Conservation (phyloP, 1,140 invertebrate species). For the Sinonovacula constricta region DNA sequence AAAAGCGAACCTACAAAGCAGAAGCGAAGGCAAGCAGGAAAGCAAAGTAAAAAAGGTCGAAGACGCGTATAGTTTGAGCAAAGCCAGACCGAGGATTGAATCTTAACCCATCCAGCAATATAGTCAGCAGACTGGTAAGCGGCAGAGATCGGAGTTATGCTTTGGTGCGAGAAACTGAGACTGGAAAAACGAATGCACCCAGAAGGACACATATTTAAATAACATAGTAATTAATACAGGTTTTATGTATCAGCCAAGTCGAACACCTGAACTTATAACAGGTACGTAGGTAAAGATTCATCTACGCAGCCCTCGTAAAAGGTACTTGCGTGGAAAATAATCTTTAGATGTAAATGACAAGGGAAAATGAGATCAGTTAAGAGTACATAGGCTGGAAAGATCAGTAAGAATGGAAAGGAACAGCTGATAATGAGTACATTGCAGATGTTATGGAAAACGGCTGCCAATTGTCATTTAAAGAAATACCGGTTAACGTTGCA, state of each 20-base stretch:
- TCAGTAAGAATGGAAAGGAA: neutral
- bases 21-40: conserved; percentile 3
- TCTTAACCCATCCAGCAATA: neutral
- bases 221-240: conserved; percentile 2
- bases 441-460: no score
- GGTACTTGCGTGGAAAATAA: neutral
- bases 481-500: neutral
- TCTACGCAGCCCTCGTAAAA: neutral
- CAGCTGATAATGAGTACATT: neutral
- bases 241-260: no score
- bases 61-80: neutral
- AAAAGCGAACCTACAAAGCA: conserved; percentile 1
- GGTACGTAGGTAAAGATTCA: no score
- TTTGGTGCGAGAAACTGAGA: neutral
- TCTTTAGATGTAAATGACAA: neutral
- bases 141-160: neutral
- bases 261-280: neutral
- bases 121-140: neutral
- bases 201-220: neutral
- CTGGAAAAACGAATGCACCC: neutral
- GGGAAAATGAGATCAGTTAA: neutral
- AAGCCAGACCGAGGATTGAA: neutral
- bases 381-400: neutral
- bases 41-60: neutral
- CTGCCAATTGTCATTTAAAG: neutral